phyloP scores from a whole-genome alignment of 2,888 invertebrate species.

The Aquatica leii region DNA sequence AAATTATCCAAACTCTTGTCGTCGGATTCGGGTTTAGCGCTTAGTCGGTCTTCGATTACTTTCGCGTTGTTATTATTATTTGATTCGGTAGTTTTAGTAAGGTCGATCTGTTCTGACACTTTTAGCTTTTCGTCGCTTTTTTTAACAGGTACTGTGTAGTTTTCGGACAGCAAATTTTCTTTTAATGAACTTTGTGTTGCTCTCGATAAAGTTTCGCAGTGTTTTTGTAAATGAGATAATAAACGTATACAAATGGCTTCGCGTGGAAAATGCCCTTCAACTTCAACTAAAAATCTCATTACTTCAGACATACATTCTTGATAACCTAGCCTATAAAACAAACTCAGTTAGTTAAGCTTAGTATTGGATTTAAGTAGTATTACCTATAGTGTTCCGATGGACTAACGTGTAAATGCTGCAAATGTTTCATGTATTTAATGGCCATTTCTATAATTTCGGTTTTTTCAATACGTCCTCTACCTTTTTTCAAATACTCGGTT shows the following conservation, averaged over 20 bases:
- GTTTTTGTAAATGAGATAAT: conserved; percentile 83
- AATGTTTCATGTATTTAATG: conserved; percentile 89
- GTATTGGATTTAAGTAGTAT: no score
- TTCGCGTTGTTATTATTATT: conserved; percentile 11
- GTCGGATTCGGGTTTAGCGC: conserved; percentile 54
- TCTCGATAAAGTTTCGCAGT: conserved; percentile 71
- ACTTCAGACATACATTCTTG: conserved; percentile 92
- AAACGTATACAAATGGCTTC: conserved; percentile 85
- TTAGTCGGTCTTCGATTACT: neutral
- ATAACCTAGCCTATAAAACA: conserved; percentile 73
- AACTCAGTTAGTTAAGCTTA: neutral
- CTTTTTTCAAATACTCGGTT: conserved; percentile 91
- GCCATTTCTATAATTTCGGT: conserved; percentile 99
- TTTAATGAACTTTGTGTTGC: conserved; percentile 28
- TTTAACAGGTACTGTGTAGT: neutral
- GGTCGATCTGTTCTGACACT: neutral
- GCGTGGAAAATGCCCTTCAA: conserved; percentile 80
- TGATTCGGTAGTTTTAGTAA: neutral
- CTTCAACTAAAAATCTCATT: conserved; percentile 87
- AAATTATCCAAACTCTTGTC: conserved; percentile 47
- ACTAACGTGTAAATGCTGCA: conserved; percentile 71
- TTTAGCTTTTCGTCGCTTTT: neutral
- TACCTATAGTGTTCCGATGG: conserved; percentile 58
- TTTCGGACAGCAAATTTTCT: neutral
- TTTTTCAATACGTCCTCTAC: conserved; percentile 94